Conservation (phyloP, 2,113 vertebrate species). For the Marcusenius ussheri region DNA sequence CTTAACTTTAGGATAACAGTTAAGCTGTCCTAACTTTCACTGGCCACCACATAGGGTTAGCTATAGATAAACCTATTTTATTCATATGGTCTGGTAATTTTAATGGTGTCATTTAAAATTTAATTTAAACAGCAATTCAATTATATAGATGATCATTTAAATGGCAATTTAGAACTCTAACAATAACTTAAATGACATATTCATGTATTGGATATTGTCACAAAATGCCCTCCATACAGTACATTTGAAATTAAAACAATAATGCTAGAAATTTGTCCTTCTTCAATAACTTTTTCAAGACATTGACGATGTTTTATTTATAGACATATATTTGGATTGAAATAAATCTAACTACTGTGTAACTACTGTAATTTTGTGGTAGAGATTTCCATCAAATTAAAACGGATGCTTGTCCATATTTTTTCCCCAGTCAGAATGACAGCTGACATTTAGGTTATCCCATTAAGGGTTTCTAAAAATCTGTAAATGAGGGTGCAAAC, state of each 20-base stretch:
- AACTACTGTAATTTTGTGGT: background rate
- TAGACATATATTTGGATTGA: background rate
- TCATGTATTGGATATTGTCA: background rate
- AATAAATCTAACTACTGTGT: background rate
- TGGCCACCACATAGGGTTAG: background rate
- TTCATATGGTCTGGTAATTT: background rate
- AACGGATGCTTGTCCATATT: background rate
- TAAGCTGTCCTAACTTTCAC: background rate
- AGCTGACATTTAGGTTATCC: background rate
- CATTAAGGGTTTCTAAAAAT: background rate
- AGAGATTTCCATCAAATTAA: background rate
- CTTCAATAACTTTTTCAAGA: background rate
- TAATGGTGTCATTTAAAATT: background rate
- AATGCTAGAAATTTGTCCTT: background rate
- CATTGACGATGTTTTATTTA: background rate
- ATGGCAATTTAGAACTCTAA: background rate
- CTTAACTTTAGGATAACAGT: too few species aligned
- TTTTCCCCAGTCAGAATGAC: background rate
- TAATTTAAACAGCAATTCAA: background rate
- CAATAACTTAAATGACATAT: background rate
- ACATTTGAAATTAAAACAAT: background rate
- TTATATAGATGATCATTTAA: background rate
- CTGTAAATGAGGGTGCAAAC: background rate
- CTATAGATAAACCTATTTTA: background rate
- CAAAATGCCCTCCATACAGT: background rate